Percentiles rank a stretch among this genome's conserved stretches.
Conservation (phyloP, 1,140 invertebrate species). For the Trachymyrmex septentrionalis region DNA sequence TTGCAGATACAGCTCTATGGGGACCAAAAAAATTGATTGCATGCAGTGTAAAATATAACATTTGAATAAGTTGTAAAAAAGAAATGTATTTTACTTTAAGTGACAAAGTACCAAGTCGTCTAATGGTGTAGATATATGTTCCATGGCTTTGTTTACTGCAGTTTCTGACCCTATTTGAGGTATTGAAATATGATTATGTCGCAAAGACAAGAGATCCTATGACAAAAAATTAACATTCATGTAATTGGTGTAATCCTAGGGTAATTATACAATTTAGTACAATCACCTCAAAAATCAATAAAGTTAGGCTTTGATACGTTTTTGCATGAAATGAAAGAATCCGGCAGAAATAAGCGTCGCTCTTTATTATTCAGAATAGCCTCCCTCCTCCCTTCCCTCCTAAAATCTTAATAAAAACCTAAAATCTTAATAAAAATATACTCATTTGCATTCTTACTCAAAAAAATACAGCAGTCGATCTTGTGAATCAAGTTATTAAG, state of each 20-base stretch:
- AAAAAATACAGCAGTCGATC: no score
- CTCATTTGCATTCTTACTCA: no score
- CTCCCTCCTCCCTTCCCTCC: no score
- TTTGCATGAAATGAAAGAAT: no score
- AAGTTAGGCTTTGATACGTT: no score
- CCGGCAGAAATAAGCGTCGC: no score
- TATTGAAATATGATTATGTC: constrained; percentile 91
- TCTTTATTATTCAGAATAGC: no score
- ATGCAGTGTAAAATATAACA: constrained; percentile 24
- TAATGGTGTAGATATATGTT: constrained; percentile 91
- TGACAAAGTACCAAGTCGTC: constrained; percentile 94
- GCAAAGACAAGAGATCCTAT: constrained; percentile 91
- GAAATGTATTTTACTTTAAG: constrained; percentile 88
- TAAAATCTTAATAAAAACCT: no score
- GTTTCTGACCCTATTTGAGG: constrained; percentile 90
- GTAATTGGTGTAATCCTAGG: constrained; percentile 2
- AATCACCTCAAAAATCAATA: no score
- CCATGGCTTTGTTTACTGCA: constrained; percentile 90
- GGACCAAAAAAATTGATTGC: neutral
- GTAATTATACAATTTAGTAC: no score
- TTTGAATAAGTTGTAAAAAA: neutral
- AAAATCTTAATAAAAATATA: no score
- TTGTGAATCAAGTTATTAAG: no score
- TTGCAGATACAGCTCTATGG: neutral
- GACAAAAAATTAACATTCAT: constrained; percentile 63